Base-by-base conservation (phyloP, 1,140 invertebrate genomes). In the Rhagoletis zephyria region DNA sequence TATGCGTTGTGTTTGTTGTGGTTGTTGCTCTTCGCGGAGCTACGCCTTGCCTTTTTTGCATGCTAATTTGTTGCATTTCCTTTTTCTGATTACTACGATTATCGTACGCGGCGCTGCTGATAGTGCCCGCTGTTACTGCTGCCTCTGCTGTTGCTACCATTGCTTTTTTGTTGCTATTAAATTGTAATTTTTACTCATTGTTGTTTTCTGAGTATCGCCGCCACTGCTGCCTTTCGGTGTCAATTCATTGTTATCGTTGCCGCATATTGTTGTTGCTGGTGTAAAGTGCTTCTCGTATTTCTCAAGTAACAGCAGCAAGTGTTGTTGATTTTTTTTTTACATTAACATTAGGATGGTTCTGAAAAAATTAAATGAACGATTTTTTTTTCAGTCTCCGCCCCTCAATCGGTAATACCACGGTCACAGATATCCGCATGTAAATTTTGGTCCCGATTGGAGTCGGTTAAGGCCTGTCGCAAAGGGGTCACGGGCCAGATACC, bases 61-160 rank as follows among this genome's bases (percentile, higher is more conserved):
- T 70, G 30, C 42, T 45, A 77, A 77, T 51, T 77, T 77, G 56
- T 77, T 77, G 74, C 48, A 56, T 77, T 77, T 77, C 48, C 16
- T 77, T 77, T 77, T 56, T 77, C 3, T 56, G 74, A 56, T 77
- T 77, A 48, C 74, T 77, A 56, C 74, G 48, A 14, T 51, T 56
- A 77, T 77, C 56, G 16, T 51, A n/a, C 16, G 48, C n/a, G 51
- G 7, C 5, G 7, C 30, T 30, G 30, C 30, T 30, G 30, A 6
- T 2, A 51, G 16, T 16, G 16, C 12, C 61, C 2, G 61, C 61
- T 63, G 61, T 7, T 63, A 14, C 16, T 7, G 12, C 61, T 10
- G 61, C 16, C 6, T n/a, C n/a, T 63, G 61, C 4, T 63, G 45
- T n/a, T 56, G 74, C 19, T 19, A 30, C 30, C 30, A 14, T 63